Percentiles rank a stretch among this genome's conserved stretches.
Evolutionary conservation across 2,888 invertebrate genomes (phyloP).

Genomic region (Thymelicus lineola): DNA sequence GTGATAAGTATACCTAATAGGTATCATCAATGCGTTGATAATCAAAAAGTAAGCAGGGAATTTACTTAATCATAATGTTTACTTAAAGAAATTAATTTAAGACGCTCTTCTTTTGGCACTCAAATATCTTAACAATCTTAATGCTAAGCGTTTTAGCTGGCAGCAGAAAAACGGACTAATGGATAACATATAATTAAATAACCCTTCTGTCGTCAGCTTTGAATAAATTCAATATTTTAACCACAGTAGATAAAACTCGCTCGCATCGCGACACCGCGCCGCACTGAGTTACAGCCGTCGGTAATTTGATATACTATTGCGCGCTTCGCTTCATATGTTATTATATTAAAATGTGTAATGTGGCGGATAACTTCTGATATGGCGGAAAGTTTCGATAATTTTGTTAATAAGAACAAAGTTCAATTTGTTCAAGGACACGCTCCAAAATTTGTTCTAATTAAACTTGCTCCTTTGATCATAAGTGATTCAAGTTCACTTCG

Average conservation of each 20-base stretch:
- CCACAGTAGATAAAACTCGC: neutral
- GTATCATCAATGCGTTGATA: too few relatives aligned
- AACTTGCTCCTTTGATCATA: too few relatives aligned
- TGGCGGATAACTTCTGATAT: neutral
- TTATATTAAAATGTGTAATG: neutral
- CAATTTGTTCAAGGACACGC: neutral
- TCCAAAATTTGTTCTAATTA: neutral
- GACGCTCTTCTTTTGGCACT: too few relatives aligned
- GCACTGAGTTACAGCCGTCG: neutral
- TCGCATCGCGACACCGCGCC: neutral
- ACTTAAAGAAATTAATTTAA: too few relatives aligned
- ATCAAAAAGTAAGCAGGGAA: too few relatives aligned
- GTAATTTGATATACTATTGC: conserved; percentile 1
- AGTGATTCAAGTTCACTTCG: too few relatives aligned
- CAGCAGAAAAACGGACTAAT: too few relatives aligned
- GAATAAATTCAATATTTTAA: neutral
- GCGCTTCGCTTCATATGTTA: neutral
- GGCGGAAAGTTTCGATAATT: neutral
- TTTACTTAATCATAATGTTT: too few relatives aligned
- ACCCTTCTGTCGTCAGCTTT: neutral
- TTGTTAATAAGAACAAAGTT: neutral
- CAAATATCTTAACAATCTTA: too few relatives aligned
- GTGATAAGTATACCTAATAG: too few relatives aligned
- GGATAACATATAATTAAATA: neutral
- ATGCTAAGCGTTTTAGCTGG: too few relatives aligned